phyloP scores from a whole-genome alignment of 2,797 vertebrate genomes.

The Phylloscopus collybita region DNA sequence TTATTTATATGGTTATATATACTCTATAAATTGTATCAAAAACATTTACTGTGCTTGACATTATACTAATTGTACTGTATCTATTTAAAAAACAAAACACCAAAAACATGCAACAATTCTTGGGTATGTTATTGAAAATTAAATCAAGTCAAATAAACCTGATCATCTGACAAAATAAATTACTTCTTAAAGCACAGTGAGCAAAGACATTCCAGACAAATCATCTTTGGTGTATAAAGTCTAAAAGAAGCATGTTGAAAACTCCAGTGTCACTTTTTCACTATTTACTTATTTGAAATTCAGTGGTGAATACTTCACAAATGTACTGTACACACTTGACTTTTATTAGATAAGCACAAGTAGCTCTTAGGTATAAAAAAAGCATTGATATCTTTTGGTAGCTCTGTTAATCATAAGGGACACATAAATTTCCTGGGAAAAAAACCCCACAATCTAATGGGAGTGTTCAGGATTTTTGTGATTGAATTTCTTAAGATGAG shows the following conservation, averaged over 20 bases:
- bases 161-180: neutral
- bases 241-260: neutral
- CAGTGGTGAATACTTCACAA: neutral
- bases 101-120: neutral
- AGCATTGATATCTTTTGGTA: neutral
- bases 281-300: neutral
- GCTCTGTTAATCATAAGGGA: neutral
- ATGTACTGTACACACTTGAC: neutral
- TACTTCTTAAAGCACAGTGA: neutral
- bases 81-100: neutral
- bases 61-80: neutral
- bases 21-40: neutral
- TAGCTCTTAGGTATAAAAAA: neutral
- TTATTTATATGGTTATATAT: neutral
- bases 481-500: neutral
- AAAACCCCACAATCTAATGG: neutral
- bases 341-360: neutral
- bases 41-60: neutral
- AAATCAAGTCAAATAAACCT: slow-evolving; percentile 15
- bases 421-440: neutral
- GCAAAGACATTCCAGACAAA: neutral
- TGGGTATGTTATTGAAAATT: neutral
- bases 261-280: neutral
- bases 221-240: neutral
- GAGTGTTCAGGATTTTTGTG: neutral